phyloP scores from a whole-genome alignment of 2,113 vertebrate genomes.

The Crotalus tigris region DNA sequence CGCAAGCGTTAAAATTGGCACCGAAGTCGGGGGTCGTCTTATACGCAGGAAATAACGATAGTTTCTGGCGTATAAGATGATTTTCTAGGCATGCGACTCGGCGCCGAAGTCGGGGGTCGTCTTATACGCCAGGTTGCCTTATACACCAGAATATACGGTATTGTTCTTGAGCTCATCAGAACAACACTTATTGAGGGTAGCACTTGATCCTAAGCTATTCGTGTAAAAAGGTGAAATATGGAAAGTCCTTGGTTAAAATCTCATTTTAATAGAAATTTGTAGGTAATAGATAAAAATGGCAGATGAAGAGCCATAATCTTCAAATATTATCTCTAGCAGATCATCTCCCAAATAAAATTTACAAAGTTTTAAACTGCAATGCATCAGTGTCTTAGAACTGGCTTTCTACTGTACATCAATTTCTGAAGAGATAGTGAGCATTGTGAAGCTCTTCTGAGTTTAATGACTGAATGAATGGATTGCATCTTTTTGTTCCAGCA shows the following conservation, averaged over 20 bases:
- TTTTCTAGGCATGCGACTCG: too few species aligned
- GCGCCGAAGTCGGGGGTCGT: too few species aligned
- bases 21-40: too few species aligned
- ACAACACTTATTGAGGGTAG: not conserved
- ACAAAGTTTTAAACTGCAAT: not conserved
- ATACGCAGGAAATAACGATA: too few species aligned
- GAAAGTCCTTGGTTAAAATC: not conserved
- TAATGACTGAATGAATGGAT: not conserved
- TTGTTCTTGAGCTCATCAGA: not conserved
- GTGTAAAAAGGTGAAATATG: not conserved
- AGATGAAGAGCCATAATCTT: not conserved
- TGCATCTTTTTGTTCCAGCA: not conserved
- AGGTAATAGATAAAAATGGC: not conserved
- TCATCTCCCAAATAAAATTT: not conserved
- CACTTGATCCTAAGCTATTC: not conserved
- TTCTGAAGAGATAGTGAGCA: not conserved
- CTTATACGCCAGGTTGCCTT: too few species aligned
- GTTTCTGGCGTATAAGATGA: too few species aligned
- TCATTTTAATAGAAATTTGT: not conserved
- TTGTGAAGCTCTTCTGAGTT: not conserved
- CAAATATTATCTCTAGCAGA: not conserved
- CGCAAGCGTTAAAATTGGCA: too few species aligned
- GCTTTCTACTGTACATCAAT: not conserved
- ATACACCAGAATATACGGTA: not conserved
- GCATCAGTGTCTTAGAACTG: not conserved